Evolutionary conservation across 1,140 invertebrate genomes (phyloP).

Genomic region (Macrobrachium nipponense): DNA sequence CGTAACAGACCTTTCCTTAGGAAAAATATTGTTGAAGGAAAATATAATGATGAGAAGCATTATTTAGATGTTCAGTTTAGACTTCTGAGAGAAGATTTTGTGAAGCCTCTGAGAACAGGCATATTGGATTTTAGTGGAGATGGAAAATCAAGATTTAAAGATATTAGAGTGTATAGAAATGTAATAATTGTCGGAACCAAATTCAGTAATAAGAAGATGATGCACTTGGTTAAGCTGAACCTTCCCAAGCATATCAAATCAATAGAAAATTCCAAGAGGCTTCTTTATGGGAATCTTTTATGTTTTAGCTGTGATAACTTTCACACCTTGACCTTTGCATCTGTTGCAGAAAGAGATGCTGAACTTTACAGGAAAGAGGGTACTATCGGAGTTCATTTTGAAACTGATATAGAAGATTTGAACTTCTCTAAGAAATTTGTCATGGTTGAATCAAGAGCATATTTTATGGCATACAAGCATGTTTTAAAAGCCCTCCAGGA

Average conservation of each 20-base stretch:
- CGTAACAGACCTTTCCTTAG: constrained; percentile 69
- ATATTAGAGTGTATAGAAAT: constrained; percentile 51
- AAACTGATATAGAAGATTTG: constrained; percentile 67
- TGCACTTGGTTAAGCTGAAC: constrained; percentile 47
- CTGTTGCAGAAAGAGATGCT: constrained; percentile 74
- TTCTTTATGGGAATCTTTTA: constrained; percentile 81
- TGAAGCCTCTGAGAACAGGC: constrained; percentile 54
- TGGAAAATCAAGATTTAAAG: not conserved
- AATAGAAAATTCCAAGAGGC: constrained; percentile 70
- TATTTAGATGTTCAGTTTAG: constrained; percentile 85
- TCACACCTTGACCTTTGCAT: constrained; percentile 76
- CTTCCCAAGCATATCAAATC: constrained; percentile 44
- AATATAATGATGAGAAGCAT: constrained; percentile 75
- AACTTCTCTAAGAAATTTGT: constrained; percentile 17
- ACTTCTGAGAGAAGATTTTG: constrained; percentile 78
- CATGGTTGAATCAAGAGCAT: constrained; percentile 71
- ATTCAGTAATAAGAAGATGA: constrained; percentile 17
- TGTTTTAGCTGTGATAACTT: constrained; percentile 79
- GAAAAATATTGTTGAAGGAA: constrained; percentile 74
- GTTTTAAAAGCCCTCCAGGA: constrained; percentile 68
- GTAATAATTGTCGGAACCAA: constrained; percentile 26
- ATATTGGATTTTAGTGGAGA: constrained; percentile 52
- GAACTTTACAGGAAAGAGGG: constrained; percentile 68
- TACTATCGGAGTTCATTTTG: constrained; percentile 71
- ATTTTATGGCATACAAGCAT: constrained; percentile 71